Percentiles rank a stretch among this genome's conserved stretches.
phyloP scores from a whole-genome alignment of 1,140 invertebrate genomes.

The Rhyacophila brunnea region DNA sequence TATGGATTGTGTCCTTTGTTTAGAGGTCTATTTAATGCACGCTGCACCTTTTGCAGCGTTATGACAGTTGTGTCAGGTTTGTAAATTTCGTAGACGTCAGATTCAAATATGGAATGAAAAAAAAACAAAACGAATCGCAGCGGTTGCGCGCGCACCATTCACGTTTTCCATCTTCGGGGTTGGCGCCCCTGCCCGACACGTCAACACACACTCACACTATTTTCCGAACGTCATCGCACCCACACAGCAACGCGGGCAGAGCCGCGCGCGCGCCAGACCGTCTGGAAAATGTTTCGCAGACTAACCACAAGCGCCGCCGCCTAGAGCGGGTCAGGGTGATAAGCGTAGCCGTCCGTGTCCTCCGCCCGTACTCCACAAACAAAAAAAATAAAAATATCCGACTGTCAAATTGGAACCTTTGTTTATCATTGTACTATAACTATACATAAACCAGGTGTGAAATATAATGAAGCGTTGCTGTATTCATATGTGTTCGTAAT shows the following conservation, averaged over 20 bases:
- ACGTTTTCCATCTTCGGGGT: neutral
- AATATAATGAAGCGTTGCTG: no score
- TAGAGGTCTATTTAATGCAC: no score
- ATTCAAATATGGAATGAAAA: no score
- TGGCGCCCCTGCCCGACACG: slow-evolving; percentile 7
- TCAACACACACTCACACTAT: neutral
- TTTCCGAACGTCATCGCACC: slow-evolving; percentile 1
- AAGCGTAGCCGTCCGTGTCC: slow-evolving; percentile 4
- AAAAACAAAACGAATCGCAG: neutral
- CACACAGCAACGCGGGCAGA: neutral
- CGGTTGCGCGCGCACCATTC: slow-evolving; percentile 5
- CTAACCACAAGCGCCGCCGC: slow-evolving; percentile 15
- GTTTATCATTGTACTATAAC: no score
- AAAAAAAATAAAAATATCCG: slow-evolving; percentile 5
- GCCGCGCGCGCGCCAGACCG: slow-evolving; percentile 3
- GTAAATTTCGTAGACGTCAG: no score
- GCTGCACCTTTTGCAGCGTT: no score
- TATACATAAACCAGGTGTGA: no score
- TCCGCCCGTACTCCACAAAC: slow-evolving; percentile 7
- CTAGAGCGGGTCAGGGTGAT: slow-evolving; percentile 29
- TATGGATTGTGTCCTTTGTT: no score
- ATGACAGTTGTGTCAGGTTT: no score
- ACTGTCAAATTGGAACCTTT: neutral
- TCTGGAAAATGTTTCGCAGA: neutral
- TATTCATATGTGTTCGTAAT: no score